A percentile compares a stretch with the other conserved stretches of the same genome.
Evolutionary conservation across 2,888 invertebrate species (phyloP).

Genomic region (Phyllotreta striolata): DNA sequence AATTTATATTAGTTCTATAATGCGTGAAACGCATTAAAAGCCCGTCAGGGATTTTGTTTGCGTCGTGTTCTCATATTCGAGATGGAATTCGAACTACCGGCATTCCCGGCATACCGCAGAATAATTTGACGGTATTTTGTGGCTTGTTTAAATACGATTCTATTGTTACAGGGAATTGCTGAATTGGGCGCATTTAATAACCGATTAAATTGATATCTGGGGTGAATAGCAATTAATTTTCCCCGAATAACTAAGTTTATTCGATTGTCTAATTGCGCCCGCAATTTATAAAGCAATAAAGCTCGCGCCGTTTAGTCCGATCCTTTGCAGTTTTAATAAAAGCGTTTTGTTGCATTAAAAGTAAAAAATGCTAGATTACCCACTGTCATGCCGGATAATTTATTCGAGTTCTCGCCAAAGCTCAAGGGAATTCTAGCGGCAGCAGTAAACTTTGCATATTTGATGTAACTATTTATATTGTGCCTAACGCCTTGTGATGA

Average conservation of each 20-base stretch:
- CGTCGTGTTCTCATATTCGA: conserved; percentile 15
- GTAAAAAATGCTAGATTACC: conserved; percentile 32
- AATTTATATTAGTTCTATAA: conserved; percentile 8
- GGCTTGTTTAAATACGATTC: conserved; percentile 26
- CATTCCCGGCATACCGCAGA: conserved; percentile 24
- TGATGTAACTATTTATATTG: conserved; percentile 45
- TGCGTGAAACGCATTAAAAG: not conserved
- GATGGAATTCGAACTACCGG: conserved; percentile 19
- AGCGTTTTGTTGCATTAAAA: conserved; percentile 25
- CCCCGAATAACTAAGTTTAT: too few species aligned
- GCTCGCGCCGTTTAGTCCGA: too few species aligned
- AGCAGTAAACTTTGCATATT: conserved; percentile 44
- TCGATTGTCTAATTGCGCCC: too few species aligned
- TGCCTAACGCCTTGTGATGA: conserved; percentile 44
- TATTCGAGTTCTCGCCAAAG: conserved; percentile 38
- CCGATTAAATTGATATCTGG: conserved; percentile 29
- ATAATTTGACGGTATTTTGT: conserved; percentile 26
- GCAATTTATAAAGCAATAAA: too few species aligned
- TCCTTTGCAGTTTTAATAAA: conserved; percentile 18
- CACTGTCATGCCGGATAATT: conserved; percentile 33
- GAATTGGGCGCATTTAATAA: conserved; percentile 29
- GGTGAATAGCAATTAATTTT: conserved; percentile 18
- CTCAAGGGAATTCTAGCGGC: conserved; percentile 38
- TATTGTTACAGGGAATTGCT: conserved; percentile 24
- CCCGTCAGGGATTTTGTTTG: conserved; percentile 3